Evolutionary conservation across 2,888 invertebrate genomes (phyloP).

Genomic region (Galerucella calmariensis): DNA sequence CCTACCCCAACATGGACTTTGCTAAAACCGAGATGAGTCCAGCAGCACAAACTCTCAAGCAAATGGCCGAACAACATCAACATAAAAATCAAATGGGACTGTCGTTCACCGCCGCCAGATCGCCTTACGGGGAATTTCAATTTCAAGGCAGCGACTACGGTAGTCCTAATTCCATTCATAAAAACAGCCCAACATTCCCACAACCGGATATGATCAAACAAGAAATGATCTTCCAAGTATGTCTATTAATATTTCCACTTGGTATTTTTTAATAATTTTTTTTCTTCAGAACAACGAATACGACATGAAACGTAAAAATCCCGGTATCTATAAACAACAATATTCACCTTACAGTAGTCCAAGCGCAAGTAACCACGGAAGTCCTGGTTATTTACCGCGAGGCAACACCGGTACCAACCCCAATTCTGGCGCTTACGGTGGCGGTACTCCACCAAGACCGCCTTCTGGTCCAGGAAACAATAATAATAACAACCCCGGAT

Average conservation of each 20-base stretch:
- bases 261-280: constrained; percentile 12
- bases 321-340: constrained; percentile 68
- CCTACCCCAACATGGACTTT: constrained; percentile 63
- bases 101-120: constrained; percentile 67
- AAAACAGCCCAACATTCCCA: constrained; percentile 62
- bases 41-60: constrained; percentile 94
- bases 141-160: constrained; percentile 66
- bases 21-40: constrained; percentile 79
- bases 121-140: constrained; percentile 73
- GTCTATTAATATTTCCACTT: background rate
- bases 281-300: constrained; percentile 58
- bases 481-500: constrained; percentile 49
- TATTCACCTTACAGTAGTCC: constrained; percentile 77
- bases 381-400: constrained; percentile 66
- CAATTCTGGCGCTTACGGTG: constrained; percentile 49
- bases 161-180: constrained; percentile 65
- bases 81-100: constrained; percentile 81
- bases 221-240: constrained; percentile 66
- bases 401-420: constrained; percentile 50
- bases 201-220: constrained; percentile 70
- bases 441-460: constrained; percentile 68
- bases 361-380: constrained; percentile 70
- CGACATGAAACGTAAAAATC: constrained; percentile 65
- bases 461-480: constrained; percentile 65
- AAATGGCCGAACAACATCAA: constrained; percentile 97